These are phyloP conservation scores for Drepanosiphum platanoidis DNA, from an alignment of 2,888 invertebrate genomes.

Conservation along the genomic window DNA sequence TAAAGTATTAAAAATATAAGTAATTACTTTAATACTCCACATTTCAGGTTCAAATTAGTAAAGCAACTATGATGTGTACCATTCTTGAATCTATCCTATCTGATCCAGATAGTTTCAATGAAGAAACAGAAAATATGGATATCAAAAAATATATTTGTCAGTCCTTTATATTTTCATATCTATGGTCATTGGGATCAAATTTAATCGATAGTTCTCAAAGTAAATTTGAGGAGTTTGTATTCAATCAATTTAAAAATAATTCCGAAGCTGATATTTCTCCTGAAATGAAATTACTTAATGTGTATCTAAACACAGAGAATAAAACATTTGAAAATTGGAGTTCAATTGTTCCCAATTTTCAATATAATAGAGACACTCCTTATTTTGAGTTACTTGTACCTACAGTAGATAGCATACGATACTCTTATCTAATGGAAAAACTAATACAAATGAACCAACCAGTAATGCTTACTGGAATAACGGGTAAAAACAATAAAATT, in stretches of 20 bases:
- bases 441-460: slow-evolving; percentile 78
- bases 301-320: slow-evolving; percentile 78
- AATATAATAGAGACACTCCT: slow-evolving; percentile 76
- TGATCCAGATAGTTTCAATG: slow-evolving; percentile 69
- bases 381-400: slow-evolving; percentile 92
- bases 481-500: slow-evolving; percentile 70
- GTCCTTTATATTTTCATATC: slow-evolving; percentile 81
- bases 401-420: slow-evolving; percentile 89
- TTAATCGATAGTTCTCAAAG: slow-evolving; percentile 77
- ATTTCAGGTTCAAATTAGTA: slow-evolving; percentile 81
- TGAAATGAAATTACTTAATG: slow-evolving; percentile 27
- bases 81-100: slow-evolving; percentile 77
- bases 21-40: slow-evolving; percentile 22
- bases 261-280: slow-evolving; percentile 70
- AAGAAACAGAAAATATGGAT: slow-evolving; percentile 73
- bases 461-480: slow-evolving; percentile 89
- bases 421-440: slow-evolving; percentile 82
- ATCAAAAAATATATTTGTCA: slow-evolving; percentile 74
- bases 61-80: slow-evolving; percentile 79
- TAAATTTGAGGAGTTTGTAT: slow-evolving; percentile 76
- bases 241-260: slow-evolving; percentile 77
- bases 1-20: slow-evolving; percentile 12
- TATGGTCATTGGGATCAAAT: slow-evolving; percentile 91
- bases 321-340: slow-evolving; percentile 81
- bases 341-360: slow-evolving; percentile 79